These are phyloP conservation scores for Melieria crassipennis DNA, from an alignment of 2,888 invertebrate species.

Conservation along the genomic window DNA sequence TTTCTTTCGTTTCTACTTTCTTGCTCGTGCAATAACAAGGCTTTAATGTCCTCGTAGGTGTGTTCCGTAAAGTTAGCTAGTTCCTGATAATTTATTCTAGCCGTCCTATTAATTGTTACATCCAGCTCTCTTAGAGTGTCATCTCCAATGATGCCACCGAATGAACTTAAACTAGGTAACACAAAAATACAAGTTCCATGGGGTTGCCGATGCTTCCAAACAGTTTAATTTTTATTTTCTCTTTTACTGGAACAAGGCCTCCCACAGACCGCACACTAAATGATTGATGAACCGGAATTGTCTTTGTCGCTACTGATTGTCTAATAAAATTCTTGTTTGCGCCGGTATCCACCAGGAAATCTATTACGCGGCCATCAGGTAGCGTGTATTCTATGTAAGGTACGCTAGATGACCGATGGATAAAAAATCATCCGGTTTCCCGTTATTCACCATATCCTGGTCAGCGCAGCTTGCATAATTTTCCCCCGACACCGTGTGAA, in stretches of 20 bases:
- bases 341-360: background rate
- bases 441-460: background rate
- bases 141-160: conserved; percentile 33
- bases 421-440: background rate
- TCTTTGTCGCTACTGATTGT: too few species aligned
- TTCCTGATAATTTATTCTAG: background rate
- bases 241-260: background rate
- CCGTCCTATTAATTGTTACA: conserved; percentile 34
- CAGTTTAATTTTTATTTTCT: background rate
- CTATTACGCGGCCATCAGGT: background rate
- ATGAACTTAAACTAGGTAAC: background rate
- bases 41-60: background rate
- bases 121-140: conserved; percentile 36
- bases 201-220: background rate
- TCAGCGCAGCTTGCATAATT: too few species aligned
- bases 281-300: too few species aligned
- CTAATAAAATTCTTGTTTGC: too few species aligned
- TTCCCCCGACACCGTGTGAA: background rate
- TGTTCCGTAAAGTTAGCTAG: background rate
- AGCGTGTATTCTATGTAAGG: conserved; percentile 2
- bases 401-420: conserved; percentile 3
- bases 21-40: background rate
- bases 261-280: too few species aligned
- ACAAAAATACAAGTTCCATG: too few species aligned
- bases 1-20: background rate